Conservation (phyloP, 2,113 vertebrate genomes). For the Formicarius rufipectus region DNA sequence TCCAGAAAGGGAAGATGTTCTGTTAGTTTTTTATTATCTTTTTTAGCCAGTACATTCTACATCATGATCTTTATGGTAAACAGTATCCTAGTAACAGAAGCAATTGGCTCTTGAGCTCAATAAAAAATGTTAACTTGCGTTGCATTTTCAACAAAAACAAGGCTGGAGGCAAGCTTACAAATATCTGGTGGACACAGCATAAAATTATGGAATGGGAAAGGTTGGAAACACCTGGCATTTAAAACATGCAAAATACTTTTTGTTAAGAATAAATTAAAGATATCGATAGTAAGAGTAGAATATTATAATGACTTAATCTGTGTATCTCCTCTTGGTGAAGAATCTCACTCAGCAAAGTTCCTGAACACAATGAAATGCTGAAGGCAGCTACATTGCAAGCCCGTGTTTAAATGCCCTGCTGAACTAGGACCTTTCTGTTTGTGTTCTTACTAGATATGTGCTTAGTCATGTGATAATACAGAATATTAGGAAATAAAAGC, state of each 20-base stretch:
- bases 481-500: background rate
- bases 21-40: background rate
- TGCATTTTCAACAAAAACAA: background rate
- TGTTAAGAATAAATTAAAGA: background rate
- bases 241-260: background rate
- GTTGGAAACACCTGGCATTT: background rate
- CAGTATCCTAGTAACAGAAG: conserved; percentile 47
- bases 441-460: background rate
- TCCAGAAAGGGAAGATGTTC: background rate
- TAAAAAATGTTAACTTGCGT: background rate
- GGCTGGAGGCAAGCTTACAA: background rate
- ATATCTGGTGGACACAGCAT: background rate
- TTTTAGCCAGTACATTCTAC: background rate
- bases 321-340: background rate
- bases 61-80: conserved; percentile 15
- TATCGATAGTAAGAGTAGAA: background rate
- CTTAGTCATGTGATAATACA: background rate
- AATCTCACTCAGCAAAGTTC: background rate
- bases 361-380: background rate
- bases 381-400: background rate
- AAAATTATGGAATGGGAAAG: background rate
- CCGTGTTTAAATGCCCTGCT: background rate
- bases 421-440: background rate
- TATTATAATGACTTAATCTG: background rate
- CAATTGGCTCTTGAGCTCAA: background rate